A percentile compares a stretch with the other conserved stretches of the same genome.
Conservation (phyloP, 2,797 vertebrate genomes). For the Pseudocheirus occidentalis region DNA sequence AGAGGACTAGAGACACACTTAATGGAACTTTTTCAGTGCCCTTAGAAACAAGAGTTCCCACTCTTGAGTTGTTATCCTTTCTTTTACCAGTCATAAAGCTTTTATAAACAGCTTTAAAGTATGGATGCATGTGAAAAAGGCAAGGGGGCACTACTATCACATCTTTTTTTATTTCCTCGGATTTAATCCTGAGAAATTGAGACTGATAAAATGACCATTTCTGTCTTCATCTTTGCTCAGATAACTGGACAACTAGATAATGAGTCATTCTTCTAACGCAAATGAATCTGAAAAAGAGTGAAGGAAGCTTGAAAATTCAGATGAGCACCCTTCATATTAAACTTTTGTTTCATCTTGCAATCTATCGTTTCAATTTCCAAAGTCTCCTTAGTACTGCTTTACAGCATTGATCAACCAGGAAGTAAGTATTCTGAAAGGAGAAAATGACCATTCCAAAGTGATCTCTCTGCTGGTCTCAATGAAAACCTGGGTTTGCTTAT, state of each 20-base stretch:
- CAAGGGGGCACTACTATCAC: not conserved
- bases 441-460: conserved; percentile 8
- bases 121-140: not conserved
- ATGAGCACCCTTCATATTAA: conserved; percentile 25
- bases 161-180: not conserved
- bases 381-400: conserved; percentile 57
- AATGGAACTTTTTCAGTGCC: not conserved
- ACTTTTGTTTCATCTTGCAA: conserved; percentile 56
- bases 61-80: not conserved
- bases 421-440: conserved; percentile 11
- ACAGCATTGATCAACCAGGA: conserved; percentile 59
- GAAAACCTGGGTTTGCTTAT: not conserved
- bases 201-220: conserved; percentile 34
- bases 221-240: conserved; percentile 8
- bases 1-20: conserved; percentile 1
- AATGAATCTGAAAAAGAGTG: conserved; percentile 58
- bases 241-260: conserved; percentile 50
- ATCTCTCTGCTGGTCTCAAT: conserved; percentile 8
- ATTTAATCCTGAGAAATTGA: conserved; percentile 56
- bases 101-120: conserved; percentile 51
- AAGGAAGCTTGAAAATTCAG: conserved; percentile 54
- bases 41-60: conserved; percentile 25
- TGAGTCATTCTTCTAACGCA: conserved; percentile 28
- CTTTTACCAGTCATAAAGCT: not conserved
- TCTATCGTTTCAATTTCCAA: conserved; percentile 49